phyloP scores from a whole-genome alignment of 2,888 invertebrate species.

The Clivina fossor region DNA sequence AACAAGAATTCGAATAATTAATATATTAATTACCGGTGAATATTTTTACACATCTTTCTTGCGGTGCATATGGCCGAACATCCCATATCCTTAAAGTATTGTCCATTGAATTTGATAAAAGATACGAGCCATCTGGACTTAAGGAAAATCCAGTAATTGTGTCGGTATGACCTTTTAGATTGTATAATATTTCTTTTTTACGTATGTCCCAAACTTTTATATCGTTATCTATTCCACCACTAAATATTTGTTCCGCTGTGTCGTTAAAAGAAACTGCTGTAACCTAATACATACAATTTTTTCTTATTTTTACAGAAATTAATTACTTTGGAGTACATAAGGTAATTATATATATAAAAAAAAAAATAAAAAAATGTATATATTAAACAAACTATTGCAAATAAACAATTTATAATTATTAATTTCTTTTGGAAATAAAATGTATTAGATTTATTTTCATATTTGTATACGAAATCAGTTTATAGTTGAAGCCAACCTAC shows the following conservation, averaged over 20 bases:
- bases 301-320: too few relatives aligned
- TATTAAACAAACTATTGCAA: background rate
- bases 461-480: too few relatives aligned
- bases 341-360: too few relatives aligned
- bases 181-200: slow-evolving; percentile 75
- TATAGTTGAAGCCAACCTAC: too few relatives aligned
- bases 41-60: slow-evolving; percentile 90
- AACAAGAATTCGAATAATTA: background rate
- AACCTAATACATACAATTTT: slow-evolving; percentile 58
- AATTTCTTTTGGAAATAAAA: too few relatives aligned
- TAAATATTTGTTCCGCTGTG: slow-evolving; percentile 91
- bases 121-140: slow-evolving; percentile 83
- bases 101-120: slow-evolving; percentile 97
- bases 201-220: slow-evolving; percentile 97
- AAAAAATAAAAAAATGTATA: slow-evolving; percentile 8
- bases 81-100: slow-evolving; percentile 96
- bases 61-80: slow-evolving; percentile 90
- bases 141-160: slow-evolving; percentile 89
- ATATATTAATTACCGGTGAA: slow-evolving; percentile 60
- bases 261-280: slow-evolving; percentile 93
- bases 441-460: too few relatives aligned
- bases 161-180: slow-evolving; percentile 91
- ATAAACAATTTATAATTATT: background rate
- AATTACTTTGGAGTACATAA: too few relatives aligned
- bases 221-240: slow-evolving; percentile 95